phyloP scores from a whole-genome alignment of 2,113 vertebrate species.

The Artemisiospiza belli region DNA sequence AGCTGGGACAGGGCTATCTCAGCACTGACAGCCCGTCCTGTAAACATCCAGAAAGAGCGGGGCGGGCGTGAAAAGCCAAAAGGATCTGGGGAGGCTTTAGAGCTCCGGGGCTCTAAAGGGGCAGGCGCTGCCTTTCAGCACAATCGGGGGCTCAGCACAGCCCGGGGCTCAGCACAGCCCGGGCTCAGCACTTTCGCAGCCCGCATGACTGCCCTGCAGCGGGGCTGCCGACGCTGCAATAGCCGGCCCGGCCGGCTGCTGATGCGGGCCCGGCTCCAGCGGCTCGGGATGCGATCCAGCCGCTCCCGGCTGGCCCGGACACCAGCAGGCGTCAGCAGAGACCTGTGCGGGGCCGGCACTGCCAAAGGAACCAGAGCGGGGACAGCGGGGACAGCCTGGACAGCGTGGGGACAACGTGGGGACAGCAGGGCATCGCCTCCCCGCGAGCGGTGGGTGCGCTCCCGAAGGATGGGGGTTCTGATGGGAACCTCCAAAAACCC shows the following conservation, averaged over 20 bases:
- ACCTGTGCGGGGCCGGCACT: background rate
- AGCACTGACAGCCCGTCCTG: background rate
- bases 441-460: too few species aligned
- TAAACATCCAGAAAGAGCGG: background rate
- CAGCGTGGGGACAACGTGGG: background rate
- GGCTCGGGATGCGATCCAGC: background rate
- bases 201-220: background rate
- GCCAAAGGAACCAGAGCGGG: background rate
- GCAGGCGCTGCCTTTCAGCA: background rate
- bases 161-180: background rate
- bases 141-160: background rate
- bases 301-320: background rate
- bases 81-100: background rate
- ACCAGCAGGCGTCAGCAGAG: conserved; percentile 58
- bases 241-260: background rate
- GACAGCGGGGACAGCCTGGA: background rate
- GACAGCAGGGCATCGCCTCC: background rate
- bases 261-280: background rate
- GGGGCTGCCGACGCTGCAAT: conserved; percentile 27
- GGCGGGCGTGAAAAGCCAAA: background rate
- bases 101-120: background rate
- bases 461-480: background rate
- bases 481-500: background rate
- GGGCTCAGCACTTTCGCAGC: background rate
- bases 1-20: background rate